Conservation (phyloP, 2,113 vertebrate genomes). For the Falcunculus frontatus region DNA sequence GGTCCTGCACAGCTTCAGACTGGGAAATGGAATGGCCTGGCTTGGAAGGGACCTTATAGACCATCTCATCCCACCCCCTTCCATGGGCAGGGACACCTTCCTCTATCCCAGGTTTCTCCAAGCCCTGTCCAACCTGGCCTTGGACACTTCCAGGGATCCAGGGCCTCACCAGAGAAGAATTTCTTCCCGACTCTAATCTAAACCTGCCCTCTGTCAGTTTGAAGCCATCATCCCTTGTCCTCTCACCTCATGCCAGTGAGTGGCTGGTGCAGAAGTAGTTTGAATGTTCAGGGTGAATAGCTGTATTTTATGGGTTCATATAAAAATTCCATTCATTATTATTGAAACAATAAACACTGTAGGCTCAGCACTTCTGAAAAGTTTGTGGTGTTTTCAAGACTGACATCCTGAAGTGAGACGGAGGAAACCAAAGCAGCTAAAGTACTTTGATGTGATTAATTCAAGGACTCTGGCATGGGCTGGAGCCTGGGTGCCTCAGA, state of each 20-base stretch:
- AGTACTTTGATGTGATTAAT: neutral
- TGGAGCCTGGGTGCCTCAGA: neutral
- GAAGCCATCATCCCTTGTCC: neutral
- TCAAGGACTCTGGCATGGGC: neutral
- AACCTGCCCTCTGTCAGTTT: neutral
- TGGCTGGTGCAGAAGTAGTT: neutral
- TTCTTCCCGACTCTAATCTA: neutral
- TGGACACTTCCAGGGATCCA: neutral
- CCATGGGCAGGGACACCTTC: neutral
- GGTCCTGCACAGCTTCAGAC: neutral
- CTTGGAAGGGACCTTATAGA: neutral
- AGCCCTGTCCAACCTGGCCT: fast-evolving
- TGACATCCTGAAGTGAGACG: neutral
- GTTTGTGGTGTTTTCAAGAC: neutral
- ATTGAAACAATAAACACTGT: neutral
- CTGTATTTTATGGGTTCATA: neutral
- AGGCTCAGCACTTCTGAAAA: neutral
- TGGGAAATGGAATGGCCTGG: neutral
- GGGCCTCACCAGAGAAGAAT: neutral
- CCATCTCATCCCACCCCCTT: fast-evolving
- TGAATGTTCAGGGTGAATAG: neutral
- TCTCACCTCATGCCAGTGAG: neutral
- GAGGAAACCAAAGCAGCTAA: neutral
- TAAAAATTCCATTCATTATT: neutral
- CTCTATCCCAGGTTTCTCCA: neutral